Evolutionary conservation across 1,140 invertebrate species (phyloP).

Genomic region (Coptotermes formosanus): DNA sequence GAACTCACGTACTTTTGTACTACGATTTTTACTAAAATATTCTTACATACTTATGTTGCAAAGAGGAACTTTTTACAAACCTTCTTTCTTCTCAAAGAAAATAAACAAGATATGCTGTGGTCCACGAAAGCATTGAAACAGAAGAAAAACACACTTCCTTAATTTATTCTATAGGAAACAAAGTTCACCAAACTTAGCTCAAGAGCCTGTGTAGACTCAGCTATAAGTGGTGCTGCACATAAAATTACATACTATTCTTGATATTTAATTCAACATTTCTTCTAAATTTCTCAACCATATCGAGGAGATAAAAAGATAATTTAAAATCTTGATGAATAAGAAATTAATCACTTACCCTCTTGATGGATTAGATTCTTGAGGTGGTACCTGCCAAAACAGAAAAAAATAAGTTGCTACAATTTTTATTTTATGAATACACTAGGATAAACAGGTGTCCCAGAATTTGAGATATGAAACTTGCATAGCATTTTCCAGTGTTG

Average conservation of each 20-base stretch:
- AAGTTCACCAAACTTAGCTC: neutral
- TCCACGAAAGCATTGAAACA: conserved; percentile 1
- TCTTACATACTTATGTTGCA: neutral
- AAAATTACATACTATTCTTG: too few species aligned
- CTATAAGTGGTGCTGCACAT: too few species aligned
- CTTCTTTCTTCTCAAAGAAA: conserved; percentile 21
- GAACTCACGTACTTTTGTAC: too few species aligned
- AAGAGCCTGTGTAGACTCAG: too few species aligned
- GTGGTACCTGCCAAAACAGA: neutral
- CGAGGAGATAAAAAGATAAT: too few species aligned
- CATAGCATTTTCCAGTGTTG: too few species aligned
- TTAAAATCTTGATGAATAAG: too few species aligned
- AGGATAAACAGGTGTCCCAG: too few species aligned
- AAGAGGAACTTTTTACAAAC: neutral
- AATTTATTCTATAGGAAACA: neutral
- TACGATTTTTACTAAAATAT: neutral
- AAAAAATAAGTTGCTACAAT: neutral
- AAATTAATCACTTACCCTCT: conserved; percentile 8
- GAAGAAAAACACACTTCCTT: neutral
- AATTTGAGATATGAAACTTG: too few species aligned
- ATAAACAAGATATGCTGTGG: neutral
- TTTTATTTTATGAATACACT: too few species aligned
- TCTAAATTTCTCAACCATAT: too few species aligned
- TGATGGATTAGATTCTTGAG: neutral
- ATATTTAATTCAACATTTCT: too few species aligned